A percentile compares a stretch with the other conserved stretches of the same genome.
Evolutionary conservation across 53 echinoderm and acorn worm genomes (phyloP).

Genomic region (Mesocentrotus franciscanus): DNA sequence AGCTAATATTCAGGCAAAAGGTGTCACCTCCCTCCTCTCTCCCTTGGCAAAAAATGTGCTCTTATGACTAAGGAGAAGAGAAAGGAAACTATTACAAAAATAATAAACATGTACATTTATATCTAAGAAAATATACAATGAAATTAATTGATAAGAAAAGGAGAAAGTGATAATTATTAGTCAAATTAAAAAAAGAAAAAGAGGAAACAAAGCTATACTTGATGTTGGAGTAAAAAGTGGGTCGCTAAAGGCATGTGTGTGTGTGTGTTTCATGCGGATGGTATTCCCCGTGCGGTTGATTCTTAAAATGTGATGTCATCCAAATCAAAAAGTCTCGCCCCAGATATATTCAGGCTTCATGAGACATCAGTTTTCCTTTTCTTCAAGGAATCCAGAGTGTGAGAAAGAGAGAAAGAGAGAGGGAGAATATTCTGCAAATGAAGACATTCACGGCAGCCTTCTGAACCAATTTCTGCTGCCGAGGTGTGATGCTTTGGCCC

Average conservation of each 20-base stretch:
- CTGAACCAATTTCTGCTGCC: background rate
- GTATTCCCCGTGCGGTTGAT: background rate
- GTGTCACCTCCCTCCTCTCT: too few relatives aligned
- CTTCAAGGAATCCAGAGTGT: background rate
- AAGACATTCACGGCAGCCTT: constrained; percentile 36
- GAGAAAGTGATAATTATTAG: too few relatives aligned
- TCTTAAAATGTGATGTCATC: constrained; percentile 46
- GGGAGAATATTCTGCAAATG: background rate
- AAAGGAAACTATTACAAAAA: too few relatives aligned
- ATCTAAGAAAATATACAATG: too few relatives aligned
- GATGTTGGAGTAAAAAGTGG: too few relatives aligned
- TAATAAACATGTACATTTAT: too few relatives aligned
- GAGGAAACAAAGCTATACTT: background rate
- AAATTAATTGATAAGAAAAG: too few relatives aligned
- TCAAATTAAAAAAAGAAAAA: background rate
- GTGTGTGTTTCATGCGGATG: background rate
- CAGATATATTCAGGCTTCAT: background rate
- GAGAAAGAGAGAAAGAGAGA: background rate
- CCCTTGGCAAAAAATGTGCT: too few relatives aligned
- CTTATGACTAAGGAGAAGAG: too few relatives aligned
- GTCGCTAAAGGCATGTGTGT: background rate
- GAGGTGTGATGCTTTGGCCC: constrained; percentile 13
- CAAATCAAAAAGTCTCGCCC: background rate
- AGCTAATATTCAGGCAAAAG: too few relatives aligned
- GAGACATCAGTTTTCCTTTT: constrained; percentile 1